Evolutionary conservation across 2,888 invertebrate species (phyloP).

Genomic region (Sepioteuthis lessoniana): DNA sequence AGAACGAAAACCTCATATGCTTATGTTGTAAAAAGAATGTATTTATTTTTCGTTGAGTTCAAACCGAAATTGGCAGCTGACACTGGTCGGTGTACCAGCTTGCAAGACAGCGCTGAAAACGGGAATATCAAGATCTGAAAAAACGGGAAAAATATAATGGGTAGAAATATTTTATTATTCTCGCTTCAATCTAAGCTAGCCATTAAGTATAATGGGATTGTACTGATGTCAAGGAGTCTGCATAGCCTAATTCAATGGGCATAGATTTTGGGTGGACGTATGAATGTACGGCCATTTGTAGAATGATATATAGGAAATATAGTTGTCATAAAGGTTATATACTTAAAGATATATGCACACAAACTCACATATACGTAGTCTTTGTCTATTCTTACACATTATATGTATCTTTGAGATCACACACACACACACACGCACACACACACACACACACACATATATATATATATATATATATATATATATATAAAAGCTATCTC

Average conservation of each 20-base stretch:
- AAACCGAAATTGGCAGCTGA: not conserved
- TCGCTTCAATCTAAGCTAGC: not conserved
- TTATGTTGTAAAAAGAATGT: too few species aligned
- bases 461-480: not conserved
- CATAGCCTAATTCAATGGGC: not conserved
- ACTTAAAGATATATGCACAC: not conserved
- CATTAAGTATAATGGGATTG: not conserved
- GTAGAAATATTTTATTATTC: not conserved
- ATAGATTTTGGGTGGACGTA: not conserved
- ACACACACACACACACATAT: conserved; percentile 6
- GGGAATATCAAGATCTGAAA: too few species aligned
- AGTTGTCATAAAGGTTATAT: not conserved
- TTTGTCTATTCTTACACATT: not conserved
- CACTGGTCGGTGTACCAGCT: not conserved
- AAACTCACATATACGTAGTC: not conserved
- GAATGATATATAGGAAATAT: conserved; percentile 20
- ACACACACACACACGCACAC: conserved; percentile 6
- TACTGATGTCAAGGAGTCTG: conserved; percentile 23
- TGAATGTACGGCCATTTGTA: not conserved
- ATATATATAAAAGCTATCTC: too few species aligned
- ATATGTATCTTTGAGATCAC: not conserved
- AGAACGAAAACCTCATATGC: too few species aligned
- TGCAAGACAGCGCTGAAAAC: not conserved
- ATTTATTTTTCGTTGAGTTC: too few species aligned
- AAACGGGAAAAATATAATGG: not conserved